These are phyloP conservation scores for Nasonia longicornis DNA, from an alignment of 1,140 invertebrate species.

Conservation along the genomic window DNA sequence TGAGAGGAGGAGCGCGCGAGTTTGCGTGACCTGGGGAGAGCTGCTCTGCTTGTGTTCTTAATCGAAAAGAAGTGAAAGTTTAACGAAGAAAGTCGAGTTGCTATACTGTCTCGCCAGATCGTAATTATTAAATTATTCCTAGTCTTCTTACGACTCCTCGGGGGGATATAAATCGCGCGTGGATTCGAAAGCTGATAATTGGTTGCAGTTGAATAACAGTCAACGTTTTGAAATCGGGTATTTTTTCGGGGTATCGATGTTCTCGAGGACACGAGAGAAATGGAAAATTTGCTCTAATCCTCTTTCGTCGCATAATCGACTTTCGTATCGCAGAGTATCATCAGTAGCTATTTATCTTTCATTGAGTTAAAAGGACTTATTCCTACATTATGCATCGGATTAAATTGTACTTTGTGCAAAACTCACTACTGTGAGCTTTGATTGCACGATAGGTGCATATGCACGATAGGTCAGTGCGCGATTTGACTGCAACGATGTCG, in stretches of 20 bases:
- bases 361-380: slow-evolving; percentile 18
- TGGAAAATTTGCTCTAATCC: too few relatives aligned
- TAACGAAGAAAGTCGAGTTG: slow-evolving; percentile 5
- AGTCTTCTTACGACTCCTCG: too few relatives aligned
- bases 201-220: too few relatives aligned
- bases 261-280: too few relatives aligned
- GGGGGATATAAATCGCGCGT: too few relatives aligned
- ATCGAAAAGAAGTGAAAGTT: slow-evolving; percentile 20
- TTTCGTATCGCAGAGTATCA: background rate
- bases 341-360: slow-evolving; percentile 33
- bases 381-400: slow-evolving; percentile 4
- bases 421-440: background rate
- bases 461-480: background rate
- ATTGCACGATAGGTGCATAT: background rate
- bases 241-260: too few relatives aligned
- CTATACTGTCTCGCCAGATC: background rate
- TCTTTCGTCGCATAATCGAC: slow-evolving; percentile 5
- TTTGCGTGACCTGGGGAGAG: too few relatives aligned
- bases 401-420: slow-evolving; percentile 18
- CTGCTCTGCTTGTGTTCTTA: background rate
- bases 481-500: too few relatives aligned
- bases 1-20: too few relatives aligned
- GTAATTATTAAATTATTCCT: slow-evolving; percentile 1
- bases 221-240: too few relatives aligned
- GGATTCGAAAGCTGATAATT: too few relatives aligned